Evolutionary conservation across 2,113 vertebrate species (phyloP), one percentile per base, ranked within the genome.

Genomic region (Malurus cyaneus): DNA sequence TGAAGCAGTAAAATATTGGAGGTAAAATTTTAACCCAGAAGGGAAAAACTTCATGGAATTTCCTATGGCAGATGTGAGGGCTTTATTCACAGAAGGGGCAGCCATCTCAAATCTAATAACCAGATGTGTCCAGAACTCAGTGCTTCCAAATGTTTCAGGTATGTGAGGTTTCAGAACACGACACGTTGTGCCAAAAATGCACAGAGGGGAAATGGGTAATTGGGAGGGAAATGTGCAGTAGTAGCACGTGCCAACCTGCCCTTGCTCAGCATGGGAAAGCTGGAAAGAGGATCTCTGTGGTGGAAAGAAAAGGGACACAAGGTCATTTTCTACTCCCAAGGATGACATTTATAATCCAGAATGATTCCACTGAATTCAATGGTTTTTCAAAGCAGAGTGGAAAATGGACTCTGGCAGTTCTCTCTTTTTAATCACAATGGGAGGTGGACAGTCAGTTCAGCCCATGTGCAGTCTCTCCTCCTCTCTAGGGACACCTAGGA

Each of bases 91-190:
- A 82, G 79, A 80, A 74, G 24, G 18, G 32, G 14, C 66, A 87
- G 57, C 26, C 61, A 71, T 53, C 60, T 62, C 8, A 0, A 87
- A 91, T 92, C 32, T 86, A 80, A 78, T 73, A 95, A 86, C 50
- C 93, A 97, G 78, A 88, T 96, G 92, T 83, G 54, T 77, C 66
- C 54, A 94, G 81, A 86, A 73, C 39, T 73, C n/a, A n/a, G 29
- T 46, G 28, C 42, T 93, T 95, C 79, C 92, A 94, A 95, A 64
- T 86, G 86, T 93, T 82, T 92, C 85, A 95, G 89, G 54, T 95
- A 93, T 80, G 71, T 91, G 85, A 79, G 36, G 47, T 89, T 96
- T 94, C 74, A 89, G 66, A 94, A 64, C 49, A 80, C 14, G 24
- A 66, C 34, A 82, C 0, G 0, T 70, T 62, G 88, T 50, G 76